These are phyloP conservation scores for Cercopithecus hamlyni DNA, from an alignment of 2,797 vertebrate species.

Conservation along the genomic window DNA sequence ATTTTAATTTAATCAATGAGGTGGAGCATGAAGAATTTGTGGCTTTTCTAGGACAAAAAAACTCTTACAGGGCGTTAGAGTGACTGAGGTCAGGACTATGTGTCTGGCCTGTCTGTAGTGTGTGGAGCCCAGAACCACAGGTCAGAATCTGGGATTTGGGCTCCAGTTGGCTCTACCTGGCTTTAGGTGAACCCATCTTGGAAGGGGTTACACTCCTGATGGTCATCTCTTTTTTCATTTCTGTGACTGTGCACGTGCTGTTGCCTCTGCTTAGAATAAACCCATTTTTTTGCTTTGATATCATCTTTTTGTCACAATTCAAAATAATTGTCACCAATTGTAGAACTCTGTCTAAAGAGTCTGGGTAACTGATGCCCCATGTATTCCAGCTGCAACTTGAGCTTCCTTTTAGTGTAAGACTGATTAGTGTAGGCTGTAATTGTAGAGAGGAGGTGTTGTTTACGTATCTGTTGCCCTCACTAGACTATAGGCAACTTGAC, in stretches of 20 bases:
- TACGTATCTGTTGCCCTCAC: background rate
- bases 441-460: background rate
- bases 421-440: background rate
- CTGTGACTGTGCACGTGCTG: background rate
- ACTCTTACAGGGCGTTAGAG: fast-evolving
- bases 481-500: background rate
- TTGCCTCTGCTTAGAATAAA: background rate
- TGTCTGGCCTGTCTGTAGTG: background rate
- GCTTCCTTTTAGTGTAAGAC: background rate
- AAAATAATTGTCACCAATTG: background rate
- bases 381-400: background rate
- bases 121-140: background rate
- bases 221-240: background rate
- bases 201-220: fast-evolving
- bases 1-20: background rate
- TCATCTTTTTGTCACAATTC: background rate
- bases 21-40: background rate
- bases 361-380: background rate
- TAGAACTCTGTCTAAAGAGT: background rate
- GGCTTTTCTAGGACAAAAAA: background rate
- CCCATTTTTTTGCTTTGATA: background rate
- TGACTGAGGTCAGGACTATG: background rate
- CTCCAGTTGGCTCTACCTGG: background rate
- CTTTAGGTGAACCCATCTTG: background rate
- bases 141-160: background rate